Evolutionary conservation across 2,113 vertebrate genomes (phyloP), one percentile per base, ranked within the genome.

Genomic region (Taurulus bubalis): DNA sequence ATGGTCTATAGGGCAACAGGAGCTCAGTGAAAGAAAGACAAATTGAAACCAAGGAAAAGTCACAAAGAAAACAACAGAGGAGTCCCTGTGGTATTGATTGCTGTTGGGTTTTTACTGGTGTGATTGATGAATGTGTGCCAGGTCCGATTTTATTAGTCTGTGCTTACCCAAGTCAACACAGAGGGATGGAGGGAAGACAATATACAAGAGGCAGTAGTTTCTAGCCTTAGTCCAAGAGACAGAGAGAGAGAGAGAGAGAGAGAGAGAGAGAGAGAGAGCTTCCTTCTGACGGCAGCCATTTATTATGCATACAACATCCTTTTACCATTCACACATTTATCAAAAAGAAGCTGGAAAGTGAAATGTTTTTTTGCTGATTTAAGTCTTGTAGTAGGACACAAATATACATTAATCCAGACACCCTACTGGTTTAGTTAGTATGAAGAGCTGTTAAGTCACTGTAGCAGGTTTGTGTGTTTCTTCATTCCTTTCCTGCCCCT

Each of bases 111-210:
- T 89, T 86, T 87, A 77, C 72, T 75, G 53, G 62, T 77, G 65
- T 89, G 88, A 94, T 85, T 89, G 88, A 91, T 90, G 83, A 78
- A 56, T 83, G 64, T 74, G 79, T 69, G 70, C 75, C 58, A 78
- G 66, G 85, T 84, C 58, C 71, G 15, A 72, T 89, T 89, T 83
- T 89, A 84, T 91, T 85, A 87, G 60, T 82, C 58, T 82, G 71
- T 79, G 60, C 59, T 84, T 87, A 85, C 88, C 71, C 73, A 42
- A 66, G 77, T 83, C 83, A 85, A 63, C 70, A 32, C 67, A 45
- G 36, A 64, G 20, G 66, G 71, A 72, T 70, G 32, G 51, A 76
- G 55, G 32, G 28, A 38, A 75, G 28, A 84, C 49, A 72, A 76
- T 63, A 75, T 36, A 56, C 16, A 34, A 51, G n/a, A 73, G 34